phyloP scores from a whole-genome alignment of 1,140 invertebrate genomes.

The Hetaerina americana region DNA sequence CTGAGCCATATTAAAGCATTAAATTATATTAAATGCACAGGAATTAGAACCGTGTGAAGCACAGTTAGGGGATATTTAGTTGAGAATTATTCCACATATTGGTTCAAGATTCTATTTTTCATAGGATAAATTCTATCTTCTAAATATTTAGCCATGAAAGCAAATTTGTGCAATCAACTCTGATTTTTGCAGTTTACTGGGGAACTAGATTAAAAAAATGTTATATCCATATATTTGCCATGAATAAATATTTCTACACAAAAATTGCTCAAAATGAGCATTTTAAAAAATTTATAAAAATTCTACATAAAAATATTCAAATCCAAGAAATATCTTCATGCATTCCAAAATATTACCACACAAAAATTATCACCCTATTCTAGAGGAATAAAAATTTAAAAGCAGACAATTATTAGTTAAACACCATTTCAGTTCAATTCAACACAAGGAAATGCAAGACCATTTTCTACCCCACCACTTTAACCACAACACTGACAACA shows the following conservation, averaged over 20 bases:
- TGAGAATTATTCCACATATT: constrained; percentile 4
- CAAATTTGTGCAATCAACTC: no score
- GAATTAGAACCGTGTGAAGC: background rate
- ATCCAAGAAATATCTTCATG: constrained; percentile 2
- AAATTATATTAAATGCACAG: background rate
- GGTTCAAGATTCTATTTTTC: background rate
- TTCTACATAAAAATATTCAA: background rate
- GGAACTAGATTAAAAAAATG: no score
- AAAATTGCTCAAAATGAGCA: background rate
- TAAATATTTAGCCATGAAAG: background rate
- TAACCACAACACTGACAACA: no score
- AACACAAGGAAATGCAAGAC: no score
- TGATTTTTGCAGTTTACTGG: no score
- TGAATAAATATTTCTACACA: background rate
- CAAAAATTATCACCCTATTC: background rate
- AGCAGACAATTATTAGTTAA: background rate
- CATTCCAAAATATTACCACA: background rate
- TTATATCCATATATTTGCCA: no score
- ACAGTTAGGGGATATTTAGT: background rate
- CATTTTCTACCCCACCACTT: no score
- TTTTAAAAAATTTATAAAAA: background rate
- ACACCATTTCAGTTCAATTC: no score
- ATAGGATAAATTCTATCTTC: constrained; percentile 2
- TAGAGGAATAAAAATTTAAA: no score
- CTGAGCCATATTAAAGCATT: constrained; percentile 1